Base-by-base conservation (phyloP, 2,797 vertebrate species). In the Threskiornis aethiopicus region DNA sequence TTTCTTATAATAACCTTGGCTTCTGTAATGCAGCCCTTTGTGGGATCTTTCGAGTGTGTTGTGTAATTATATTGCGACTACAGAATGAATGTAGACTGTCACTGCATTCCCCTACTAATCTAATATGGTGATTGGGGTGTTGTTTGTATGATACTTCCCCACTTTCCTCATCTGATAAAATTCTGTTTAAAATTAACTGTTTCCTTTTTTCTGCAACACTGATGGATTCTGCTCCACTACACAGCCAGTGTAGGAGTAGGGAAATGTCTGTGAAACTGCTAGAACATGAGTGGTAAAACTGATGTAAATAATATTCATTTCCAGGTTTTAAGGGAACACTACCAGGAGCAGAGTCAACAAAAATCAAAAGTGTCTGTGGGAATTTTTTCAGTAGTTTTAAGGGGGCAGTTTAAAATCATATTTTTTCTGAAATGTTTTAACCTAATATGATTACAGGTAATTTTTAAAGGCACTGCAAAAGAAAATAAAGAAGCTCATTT, bases 1-100 rank as follows among this genome's bases (percentile, higher is more conserved):
- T 95, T 96, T 93, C 94, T 93, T 96, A 33, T 55, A 88, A 88
- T 86, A 97, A 97, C 87, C 87, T 95, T 94, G 84, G 66, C 77
- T 73, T 75, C 80, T 70, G 46, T 64, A 73, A 39, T 26, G 59
- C 59, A 70, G 39, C 83, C 55, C 77, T 90, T 90, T 67, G 73
- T 89, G 75, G 62, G 59, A 59, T 75, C 51, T 59, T 84, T 70
- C 0, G 0, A 66, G 77, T 70, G 52, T 9, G 22, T 71, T 77
- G 44, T 82, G 44, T 80, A 70, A 93, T 96, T 93, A 58, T 37
- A 26, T 21, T 80, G 55, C 0, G 3, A 70, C 62, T 84, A 12
- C 19, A 0, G 11, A 89, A 49, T 64, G 81, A 35, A 46, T 39
- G 47, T 58, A 44, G 70, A 28, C 47, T 87, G 81, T 59, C 88